Conservation (phyloP, 2,888 invertebrate species). For the Mythimna albipuncta region DNA sequence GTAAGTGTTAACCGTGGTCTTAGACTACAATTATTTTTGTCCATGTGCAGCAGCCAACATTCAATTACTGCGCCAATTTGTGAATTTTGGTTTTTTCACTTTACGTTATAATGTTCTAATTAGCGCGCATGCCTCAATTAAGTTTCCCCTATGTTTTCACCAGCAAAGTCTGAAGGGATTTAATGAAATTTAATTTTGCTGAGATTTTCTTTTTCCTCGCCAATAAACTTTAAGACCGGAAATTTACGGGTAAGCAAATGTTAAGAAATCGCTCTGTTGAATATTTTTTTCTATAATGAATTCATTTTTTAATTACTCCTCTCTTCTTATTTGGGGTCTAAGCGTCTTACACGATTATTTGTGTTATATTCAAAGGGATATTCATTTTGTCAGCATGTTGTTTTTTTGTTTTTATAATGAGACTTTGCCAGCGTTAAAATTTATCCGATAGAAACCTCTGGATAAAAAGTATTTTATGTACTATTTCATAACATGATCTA, state of each 20-base stretch:
- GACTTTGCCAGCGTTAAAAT: not conserved
- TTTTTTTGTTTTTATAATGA: not conserved
- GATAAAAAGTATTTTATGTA: no score
- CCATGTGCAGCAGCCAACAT: no score
- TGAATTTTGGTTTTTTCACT: no score
- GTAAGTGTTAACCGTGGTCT: no score
- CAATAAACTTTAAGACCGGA: slow-evolving; percentile 67
- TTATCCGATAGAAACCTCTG: no score
- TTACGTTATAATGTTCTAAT: not conserved
- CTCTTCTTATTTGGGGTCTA: slow-evolving; percentile 22
- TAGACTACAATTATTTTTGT: no score
- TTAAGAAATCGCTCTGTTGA: slow-evolving; percentile 60
- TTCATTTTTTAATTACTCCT: slow-evolving; percentile 63
- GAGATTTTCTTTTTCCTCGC: slow-evolving; percentile 63
- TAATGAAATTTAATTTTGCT: slow-evolving; percentile 69
- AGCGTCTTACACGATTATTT: slow-evolving; percentile 29
- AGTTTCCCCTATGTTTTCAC: slow-evolving; percentile 51
- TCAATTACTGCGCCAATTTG: no score
- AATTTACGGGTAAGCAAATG: slow-evolving; percentile 68
- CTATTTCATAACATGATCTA: no score
- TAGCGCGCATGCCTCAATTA: slow-evolving; percentile 2
- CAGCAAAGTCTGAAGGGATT: slow-evolving; percentile 61
- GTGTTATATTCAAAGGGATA: slow-evolving; percentile 19
- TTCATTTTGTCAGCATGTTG: not conserved
- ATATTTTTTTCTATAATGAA: slow-evolving; percentile 61